A percentile compares a stretch with the other conserved stretches of the same genome.
phyloP scores from a whole-genome alignment of 1,140 invertebrate species.

The Zelostemma sp. region DNA sequence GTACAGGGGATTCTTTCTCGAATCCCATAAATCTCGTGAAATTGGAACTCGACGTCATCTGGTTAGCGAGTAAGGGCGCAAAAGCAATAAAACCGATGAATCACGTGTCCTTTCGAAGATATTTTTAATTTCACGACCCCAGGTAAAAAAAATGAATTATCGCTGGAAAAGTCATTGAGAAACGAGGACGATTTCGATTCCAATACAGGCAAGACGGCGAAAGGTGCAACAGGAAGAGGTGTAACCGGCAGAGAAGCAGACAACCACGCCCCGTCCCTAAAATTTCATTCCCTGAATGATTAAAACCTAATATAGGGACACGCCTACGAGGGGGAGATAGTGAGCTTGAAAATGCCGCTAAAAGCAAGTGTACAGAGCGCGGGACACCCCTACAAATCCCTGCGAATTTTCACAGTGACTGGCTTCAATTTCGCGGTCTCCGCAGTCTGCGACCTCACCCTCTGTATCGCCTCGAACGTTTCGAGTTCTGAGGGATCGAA shows the following conservation, averaged over 20 bases:
- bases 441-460: background rate
- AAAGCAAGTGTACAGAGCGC: conserved; percentile 16
- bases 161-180: background rate
- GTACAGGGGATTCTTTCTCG: background rate
- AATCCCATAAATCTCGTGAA: background rate
- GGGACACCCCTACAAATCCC: conserved; percentile 41
- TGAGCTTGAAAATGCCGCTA: conserved; percentile 23
- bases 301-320: conserved; percentile 70
- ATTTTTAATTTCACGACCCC: background rate
- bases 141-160: background rate
- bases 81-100: background rate
- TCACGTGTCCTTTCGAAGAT: background rate
- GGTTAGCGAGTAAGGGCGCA: background rate
- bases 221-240: conserved; percentile 63
- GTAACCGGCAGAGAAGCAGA: conserved; percentile 66
- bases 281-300: conserved; percentile 69
- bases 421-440: conserved; percentile 50
- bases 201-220: conserved; percentile 6
- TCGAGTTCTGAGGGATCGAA: conserved; percentile 7
- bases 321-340: conserved; percentile 58
- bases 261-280: conserved; percentile 67
- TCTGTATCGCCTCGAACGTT: conserved; percentile 18
- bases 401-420: conserved; percentile 58
- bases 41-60: background rate
- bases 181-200: background rate